phyloP scores from a whole-genome alignment of 2,113 vertebrate species.

The Silurus glanis region DNA sequence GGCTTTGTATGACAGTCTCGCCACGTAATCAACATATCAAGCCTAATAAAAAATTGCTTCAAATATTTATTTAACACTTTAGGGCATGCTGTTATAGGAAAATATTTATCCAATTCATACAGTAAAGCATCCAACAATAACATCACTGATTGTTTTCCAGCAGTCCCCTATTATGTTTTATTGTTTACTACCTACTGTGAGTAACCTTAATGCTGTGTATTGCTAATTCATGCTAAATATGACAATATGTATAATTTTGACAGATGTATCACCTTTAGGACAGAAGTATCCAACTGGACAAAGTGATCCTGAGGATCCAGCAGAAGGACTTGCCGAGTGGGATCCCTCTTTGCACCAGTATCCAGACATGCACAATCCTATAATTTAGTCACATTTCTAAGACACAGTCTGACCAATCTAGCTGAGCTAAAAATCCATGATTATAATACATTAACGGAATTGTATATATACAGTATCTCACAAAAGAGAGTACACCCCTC shows the following conservation, averaged over 20 bases:
- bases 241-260: background rate
- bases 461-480: too few relatives aligned
- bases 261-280: slow-evolving; percentile 73
- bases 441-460: background rate
- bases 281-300: slow-evolving; percentile 86
- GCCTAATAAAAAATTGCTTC: background rate
- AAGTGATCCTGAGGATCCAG: slow-evolving; percentile 72
- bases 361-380: slow-evolving; percentile 81
- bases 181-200: background rate
- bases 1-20: background rate
- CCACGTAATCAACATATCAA: background rate
- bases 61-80: background rate
- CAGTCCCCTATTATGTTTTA: background rate
- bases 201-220: background rate
- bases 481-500: too few relatives aligned
- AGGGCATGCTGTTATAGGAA: background rate
- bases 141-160: background rate
- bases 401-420: slow-evolving; percentile 26
- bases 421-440: background rate
- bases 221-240: background rate
- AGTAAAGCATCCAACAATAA: background rate
- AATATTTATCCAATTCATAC: background rate
- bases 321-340: slow-evolving; percentile 68
- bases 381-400: slow-evolving; percentile 10
- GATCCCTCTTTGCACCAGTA: slow-evolving; percentile 84